Evolutionary conservation across 2,797 vertebrate species (phyloP), one percentile per base, ranked within the genome.

Genomic region (Octomys mimax): DNA sequence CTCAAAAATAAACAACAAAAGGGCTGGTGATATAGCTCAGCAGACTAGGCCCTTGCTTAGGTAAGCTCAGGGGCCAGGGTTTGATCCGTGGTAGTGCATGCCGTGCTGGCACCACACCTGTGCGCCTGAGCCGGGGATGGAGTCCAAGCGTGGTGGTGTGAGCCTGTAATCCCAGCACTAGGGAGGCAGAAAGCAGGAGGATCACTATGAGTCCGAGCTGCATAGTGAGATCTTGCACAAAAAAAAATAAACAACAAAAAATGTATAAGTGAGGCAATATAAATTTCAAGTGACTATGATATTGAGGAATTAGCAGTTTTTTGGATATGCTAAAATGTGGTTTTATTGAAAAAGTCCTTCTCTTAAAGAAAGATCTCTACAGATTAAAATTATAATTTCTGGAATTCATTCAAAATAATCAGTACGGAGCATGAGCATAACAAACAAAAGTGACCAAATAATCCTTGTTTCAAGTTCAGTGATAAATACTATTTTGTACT

Each of bases 391-490:
- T 54, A 68, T 66, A 80, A 70, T 91, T 36, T 75, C 89, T 92
- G 26, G 16, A n/a, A 68, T 70, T 90, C 59, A 36, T 92, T 92
- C 22, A 89, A 94, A 93, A 61, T 73, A 87, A 86, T 81, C 66
- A 90, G 19, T 79, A 75, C 31, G 36, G 36, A 33, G 6, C 31
- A 87, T 84, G 11, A 26, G 16, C 49, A 91, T 52, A 75, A 36
- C 81, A 82, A 94, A 90, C 14, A 91, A 71, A 92, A 91, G 68
- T n/a, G 24, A 13, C 18, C 12, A 75, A 42, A 68, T 68, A 68
- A 73, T 73, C 36, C 36, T 68, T 80, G 49, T 80, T 81, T 77
- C 87, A 94, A 71, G 24, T 26, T 39, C 4, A 81, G 9, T 64
- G 75, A 93, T 14, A 75, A 4, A 78, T 39, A 57, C 28, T 54